Evolutionary conservation across 2,797 vertebrate genomes (phyloP).

Genomic region (Rhinella marina): DNA sequence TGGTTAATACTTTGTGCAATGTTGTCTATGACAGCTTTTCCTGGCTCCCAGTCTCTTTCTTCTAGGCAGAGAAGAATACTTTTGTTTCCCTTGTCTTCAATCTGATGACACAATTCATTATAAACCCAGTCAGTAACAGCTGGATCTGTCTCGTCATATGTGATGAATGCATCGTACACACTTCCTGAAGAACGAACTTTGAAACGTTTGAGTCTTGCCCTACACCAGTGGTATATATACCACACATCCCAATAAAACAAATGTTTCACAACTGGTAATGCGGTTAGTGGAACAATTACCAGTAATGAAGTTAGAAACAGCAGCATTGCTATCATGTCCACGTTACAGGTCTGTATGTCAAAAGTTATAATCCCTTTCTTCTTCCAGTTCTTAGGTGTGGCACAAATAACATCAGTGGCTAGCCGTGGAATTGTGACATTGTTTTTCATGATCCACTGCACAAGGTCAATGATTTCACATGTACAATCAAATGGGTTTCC

Average conservation of each 20-base stretch:
- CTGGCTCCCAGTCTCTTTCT: slow-evolving; percentile 80
- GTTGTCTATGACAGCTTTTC: slow-evolving; percentile 78
- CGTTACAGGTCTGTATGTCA: slow-evolving; percentile 73
- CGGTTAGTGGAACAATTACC: slow-evolving; percentile 70
- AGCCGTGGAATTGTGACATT: slow-evolving; percentile 73
- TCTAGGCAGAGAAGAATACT: slow-evolving; percentile 66
- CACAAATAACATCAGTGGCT: slow-evolving; percentile 70
- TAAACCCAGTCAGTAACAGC: slow-evolving; percentile 80
- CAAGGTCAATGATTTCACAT: slow-evolving; percentile 77
- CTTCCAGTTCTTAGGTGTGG: slow-evolving; percentile 66
- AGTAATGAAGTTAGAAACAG: slow-evolving; percentile 69
- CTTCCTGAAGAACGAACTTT: slow-evolving; percentile 65
- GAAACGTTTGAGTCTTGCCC: slow-evolving; percentile 75
- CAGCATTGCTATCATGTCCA: slow-evolving; percentile 67
- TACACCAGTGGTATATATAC: slow-evolving; percentile 73
- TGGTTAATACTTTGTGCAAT: slow-evolving; percentile 78
- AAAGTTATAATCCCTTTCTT: slow-evolving; percentile 67
- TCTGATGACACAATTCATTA: slow-evolving; percentile 74
- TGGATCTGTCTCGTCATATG: slow-evolving; percentile 78
- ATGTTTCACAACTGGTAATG: slow-evolving; percentile 71
- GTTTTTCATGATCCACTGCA: slow-evolving; percentile 75
- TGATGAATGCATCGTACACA: slow-evolving; percentile 76
- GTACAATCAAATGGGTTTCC: slow-evolving; percentile 80
- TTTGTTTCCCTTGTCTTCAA: slow-evolving; percentile 77
- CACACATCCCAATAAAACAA: slow-evolving; percentile 82